A percentile compares a stretch with the other conserved stretches of the same genome.
Evolutionary conservation across 2,797 vertebrate genomes (phyloP).

Genomic region (Danio jaintianensis): DNA sequence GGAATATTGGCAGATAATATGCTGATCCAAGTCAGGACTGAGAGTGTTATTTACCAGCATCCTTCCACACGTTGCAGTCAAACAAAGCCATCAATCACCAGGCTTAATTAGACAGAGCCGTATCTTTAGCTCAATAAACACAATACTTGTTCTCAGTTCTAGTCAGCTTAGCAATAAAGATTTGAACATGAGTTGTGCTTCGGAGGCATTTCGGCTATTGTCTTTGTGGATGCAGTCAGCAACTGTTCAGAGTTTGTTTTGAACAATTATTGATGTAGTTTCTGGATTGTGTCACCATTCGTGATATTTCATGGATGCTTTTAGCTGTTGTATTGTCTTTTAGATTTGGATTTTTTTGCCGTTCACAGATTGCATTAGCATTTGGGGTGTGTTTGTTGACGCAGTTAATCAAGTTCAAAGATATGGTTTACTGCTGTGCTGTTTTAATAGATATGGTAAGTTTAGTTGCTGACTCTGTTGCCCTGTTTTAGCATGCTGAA

Average conservation of each 20-base stretch:
- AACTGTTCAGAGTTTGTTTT: background rate
- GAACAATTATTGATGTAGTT: background rate
- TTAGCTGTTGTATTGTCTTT: background rate
- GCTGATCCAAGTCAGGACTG: background rate
- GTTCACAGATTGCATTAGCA: background rate
- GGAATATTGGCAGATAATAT: background rate
- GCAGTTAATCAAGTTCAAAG: background rate
- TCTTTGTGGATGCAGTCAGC: background rate
- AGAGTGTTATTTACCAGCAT: constrained; percentile 6
- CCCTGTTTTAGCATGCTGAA: background rate
- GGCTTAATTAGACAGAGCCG: constrained; percentile 1
- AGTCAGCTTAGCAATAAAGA: background rate
- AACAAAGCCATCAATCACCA: background rate
- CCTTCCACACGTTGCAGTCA: background rate
- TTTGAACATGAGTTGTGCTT: background rate
- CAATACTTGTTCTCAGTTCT: background rate
- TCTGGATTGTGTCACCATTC: background rate
- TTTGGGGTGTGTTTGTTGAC: background rate
- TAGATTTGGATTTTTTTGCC: too few species aligned
- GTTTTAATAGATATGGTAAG: background rate
- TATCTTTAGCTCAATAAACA: constrained; percentile 14
- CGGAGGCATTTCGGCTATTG: background rate
- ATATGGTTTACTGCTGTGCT: background rate
- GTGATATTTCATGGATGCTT: background rate
- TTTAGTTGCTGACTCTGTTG: background rate